Conservation (phyloP, 2,888 invertebrate genomes). For the Polymixis flavicincta region DNA sequence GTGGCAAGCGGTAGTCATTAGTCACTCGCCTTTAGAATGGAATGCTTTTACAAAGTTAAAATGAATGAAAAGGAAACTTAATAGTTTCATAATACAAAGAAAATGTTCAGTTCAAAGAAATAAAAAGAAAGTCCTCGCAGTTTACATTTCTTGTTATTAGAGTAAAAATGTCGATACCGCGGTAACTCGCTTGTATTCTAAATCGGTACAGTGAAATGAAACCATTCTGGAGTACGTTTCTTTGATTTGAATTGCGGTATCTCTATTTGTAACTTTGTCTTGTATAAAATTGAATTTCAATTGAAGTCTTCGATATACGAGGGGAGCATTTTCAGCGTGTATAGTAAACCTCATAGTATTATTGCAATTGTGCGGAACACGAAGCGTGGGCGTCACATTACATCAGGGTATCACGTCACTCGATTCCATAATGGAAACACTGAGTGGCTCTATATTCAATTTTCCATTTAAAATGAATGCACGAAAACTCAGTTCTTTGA, state of each 20-base stretch:
- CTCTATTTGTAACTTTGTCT: conserved; percentile 64
- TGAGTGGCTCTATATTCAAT: conserved; percentile 75
- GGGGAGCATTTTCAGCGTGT: conserved; percentile 57
- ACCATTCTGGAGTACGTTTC: conserved; percentile 54
- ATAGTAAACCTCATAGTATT: conserved; percentile 58
- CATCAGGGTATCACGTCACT: conserved; percentile 67
- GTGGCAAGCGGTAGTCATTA: conserved; percentile 36
- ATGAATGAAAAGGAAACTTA: conserved; percentile 16
- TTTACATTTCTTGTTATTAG: conserved; percentile 40
- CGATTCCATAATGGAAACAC: conserved; percentile 71
- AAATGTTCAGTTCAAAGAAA: conserved; percentile 16
- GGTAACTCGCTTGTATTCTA: conserved; percentile 28
- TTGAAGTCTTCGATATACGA: conserved; percentile 59
- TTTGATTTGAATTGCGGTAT: conserved; percentile 63
- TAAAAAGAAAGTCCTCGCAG: conserved; percentile 4
- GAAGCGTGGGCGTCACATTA: conserved; percentile 62
- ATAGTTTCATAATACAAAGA: conserved; percentile 19
- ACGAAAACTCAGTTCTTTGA: conserved; percentile 13
- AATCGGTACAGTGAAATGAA: conserved; percentile 45
- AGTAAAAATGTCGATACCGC: conserved; percentile 42
- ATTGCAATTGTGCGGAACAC: conserved; percentile 61
- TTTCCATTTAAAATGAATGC: conserved; percentile 67
- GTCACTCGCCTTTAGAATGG: conserved; percentile 18
- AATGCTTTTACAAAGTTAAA: conserved; percentile 30
- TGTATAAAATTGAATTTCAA: conserved; percentile 68